Evolutionary conservation across 2,797 vertebrate species (phyloP), one percentile per base, ranked within the genome.

Genomic region (Sebastolobus alascanus): DNA sequence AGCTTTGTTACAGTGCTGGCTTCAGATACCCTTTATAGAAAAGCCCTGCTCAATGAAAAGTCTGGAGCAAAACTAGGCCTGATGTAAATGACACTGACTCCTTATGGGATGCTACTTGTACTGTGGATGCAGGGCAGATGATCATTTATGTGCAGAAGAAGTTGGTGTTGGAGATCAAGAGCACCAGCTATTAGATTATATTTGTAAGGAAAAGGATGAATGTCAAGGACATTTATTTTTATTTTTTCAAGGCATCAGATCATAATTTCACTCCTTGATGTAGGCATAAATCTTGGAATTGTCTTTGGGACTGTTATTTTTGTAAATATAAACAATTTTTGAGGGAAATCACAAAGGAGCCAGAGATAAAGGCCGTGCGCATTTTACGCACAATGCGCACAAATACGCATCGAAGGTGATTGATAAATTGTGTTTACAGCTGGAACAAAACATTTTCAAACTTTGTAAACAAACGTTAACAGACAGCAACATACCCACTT

Each of bases 401-500:
- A 75, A 59, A 12, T 65, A 63, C 33, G 60, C 69, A 55, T 13
- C 1, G 4, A 5, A 4, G 27, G 54, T 29, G 31, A 63, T 3
- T 35, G 6, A 69, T 25, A 22, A 16, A 63, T 4, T 18, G 16
- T 61, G 56, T 67, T 79, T 14, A 43, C 52, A 13, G 61, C 6
- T 68, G 64, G 29, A 9, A 2, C 1, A 12, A 61, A 43, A 43
- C 14, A 16, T 16, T 6, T 43, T 76, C 18, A 73, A 76, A 73
- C 40, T 31, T 46, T 73, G 73, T 85, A 86, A 93, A 79, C 88
- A 86, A 92, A 93, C 80, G 73, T 93, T 86, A 93, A 91, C 88
- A 93, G 93, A 94, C 84, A 92, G 94, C 92, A 95, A 99, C 98
- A 82, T 99, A 99, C 98, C 98, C 97, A 99, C 98, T 99, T 98